Evolutionary conservation across 2,888 invertebrate species (phyloP), one percentile per base, ranked within the genome.

Genomic region (Oegoconia quadripuncta): DNA sequence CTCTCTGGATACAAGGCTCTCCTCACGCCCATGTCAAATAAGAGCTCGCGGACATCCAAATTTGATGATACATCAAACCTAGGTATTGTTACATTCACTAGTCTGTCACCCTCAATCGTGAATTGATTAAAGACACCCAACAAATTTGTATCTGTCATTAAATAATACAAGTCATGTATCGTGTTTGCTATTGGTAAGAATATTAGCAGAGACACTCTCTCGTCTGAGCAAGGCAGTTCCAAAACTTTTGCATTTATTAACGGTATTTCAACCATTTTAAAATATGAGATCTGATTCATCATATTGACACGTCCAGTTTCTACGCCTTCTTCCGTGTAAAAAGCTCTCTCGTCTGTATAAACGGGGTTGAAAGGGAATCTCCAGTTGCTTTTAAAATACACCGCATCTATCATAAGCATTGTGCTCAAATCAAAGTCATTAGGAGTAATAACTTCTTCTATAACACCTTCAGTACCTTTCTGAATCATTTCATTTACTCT

Each of bases 21-120:
- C 23, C 46, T 59, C 0, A 79, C 54, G 1, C 81, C 81, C 76
- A 82, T 77, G 57, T 83, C 82, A 23, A 50, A 53, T 1, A 82
- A 14, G 18, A 82, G 39, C 39, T 82, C 82, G 0, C 73, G 59
- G 8, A 81, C 48, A 41, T 73, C 66, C 1, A 74, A 16, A 2
- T 64, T 66, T 0, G 72, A 64, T 0, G 44, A 60, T 3, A 74
- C 62, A 44, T 57, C 64, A 40, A 82, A 80, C 26, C 65, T 62
- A 0, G 82, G 82, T 16, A 83, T 27, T n/a, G 62, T 63, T 0
- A 82, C 61, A 12, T 68, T 62, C 0, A 77, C 64, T 1, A 68
- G 26, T 35, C 60, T 60, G 3, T 34, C 15, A 2, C 58, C 59
- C 3, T 46, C 36, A 1, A 20, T 31, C 35, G 57, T 65, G 12